These are phyloP conservation scores for Amiota mariae DNA, from an alignment of 2,888 invertebrate species.

Conservation along the genomic window DNA sequence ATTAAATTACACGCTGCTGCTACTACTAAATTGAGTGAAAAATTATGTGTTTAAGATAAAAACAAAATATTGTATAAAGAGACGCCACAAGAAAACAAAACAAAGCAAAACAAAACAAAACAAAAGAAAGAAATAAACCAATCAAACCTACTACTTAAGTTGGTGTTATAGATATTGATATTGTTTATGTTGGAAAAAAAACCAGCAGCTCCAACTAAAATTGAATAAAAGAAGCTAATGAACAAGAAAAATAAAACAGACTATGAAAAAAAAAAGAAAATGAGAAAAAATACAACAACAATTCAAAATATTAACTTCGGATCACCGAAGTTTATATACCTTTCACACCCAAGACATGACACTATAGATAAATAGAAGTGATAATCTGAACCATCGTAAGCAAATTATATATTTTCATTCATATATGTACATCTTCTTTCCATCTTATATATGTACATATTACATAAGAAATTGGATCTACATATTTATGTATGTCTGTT, in stretches of 20 bases:
- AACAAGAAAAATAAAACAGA: too few relatives aligned
- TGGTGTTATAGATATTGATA: background rate
- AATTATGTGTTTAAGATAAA: conserved; percentile 1
- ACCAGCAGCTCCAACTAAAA: background rate
- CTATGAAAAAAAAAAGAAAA: background rate
- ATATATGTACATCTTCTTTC: too few relatives aligned
- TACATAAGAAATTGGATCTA: too few relatives aligned
- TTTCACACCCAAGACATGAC: too few relatives aligned
- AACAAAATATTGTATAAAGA: background rate
- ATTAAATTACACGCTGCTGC: too few relatives aligned
- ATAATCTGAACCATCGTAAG: too few relatives aligned
- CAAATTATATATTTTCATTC: too few relatives aligned
- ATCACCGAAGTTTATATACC: too few relatives aligned
- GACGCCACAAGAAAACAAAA: background rate
- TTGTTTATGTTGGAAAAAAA: background rate
- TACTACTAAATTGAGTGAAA: conserved; percentile 6
- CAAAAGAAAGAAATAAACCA: background rate
- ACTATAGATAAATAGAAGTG: too few relatives aligned
- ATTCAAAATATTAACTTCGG: background rate
- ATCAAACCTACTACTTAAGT: background rate
- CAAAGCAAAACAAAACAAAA: background rate
- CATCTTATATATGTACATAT: too few relatives aligned
- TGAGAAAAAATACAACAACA: background rate
- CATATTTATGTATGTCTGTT: too few relatives aligned
- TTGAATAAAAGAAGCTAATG: background rate